Conservation (phyloP, 2,888 invertebrate species). For the Diplazon laetatorius region DNA sequence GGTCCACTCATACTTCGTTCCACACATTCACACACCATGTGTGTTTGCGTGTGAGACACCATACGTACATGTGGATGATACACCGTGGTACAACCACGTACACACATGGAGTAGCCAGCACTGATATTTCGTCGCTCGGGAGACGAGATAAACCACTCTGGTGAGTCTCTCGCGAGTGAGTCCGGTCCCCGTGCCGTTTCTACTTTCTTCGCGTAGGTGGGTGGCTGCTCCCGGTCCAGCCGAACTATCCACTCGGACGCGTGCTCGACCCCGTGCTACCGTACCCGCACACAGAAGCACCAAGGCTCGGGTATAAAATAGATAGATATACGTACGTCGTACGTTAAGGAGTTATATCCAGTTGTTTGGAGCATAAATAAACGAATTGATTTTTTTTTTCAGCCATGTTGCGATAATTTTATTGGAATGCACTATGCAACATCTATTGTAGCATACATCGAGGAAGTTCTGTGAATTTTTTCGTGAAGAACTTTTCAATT, state of each 20-base stretch:
- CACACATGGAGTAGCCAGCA: conserved; percentile 42
- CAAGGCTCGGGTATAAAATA: no score
- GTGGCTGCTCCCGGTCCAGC: conserved; percentile 66
- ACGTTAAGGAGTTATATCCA: no score
- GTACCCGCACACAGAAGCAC: conserved; percentile 23
- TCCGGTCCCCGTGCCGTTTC: conserved; percentile 53
- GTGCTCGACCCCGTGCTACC: conserved; percentile 58
- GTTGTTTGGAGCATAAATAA: no score
- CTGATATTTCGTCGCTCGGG: conserved; percentile 33
- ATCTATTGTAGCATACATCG: no score
- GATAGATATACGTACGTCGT: no score
- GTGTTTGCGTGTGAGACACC: conserved; percentile 32
- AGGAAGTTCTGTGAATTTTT: no score
- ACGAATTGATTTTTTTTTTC: no score
- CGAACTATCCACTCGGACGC: conserved; percentile 66
- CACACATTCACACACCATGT: conserved; percentile 31
- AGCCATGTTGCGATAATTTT: no score
- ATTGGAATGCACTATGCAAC: no score
- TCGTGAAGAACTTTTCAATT: no score
- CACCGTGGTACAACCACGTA: conserved; percentile 6
- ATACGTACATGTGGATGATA: conserved; percentile 43
- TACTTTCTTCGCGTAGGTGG: conserved; percentile 71
- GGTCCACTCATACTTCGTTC: conserved; percentile 19
- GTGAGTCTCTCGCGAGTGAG: conserved; percentile 48
- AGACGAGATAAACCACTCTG: conserved; percentile 56